Conservation (phyloP, 2,113 vertebrate genomes). For the Ameiurus melas region DNA sequence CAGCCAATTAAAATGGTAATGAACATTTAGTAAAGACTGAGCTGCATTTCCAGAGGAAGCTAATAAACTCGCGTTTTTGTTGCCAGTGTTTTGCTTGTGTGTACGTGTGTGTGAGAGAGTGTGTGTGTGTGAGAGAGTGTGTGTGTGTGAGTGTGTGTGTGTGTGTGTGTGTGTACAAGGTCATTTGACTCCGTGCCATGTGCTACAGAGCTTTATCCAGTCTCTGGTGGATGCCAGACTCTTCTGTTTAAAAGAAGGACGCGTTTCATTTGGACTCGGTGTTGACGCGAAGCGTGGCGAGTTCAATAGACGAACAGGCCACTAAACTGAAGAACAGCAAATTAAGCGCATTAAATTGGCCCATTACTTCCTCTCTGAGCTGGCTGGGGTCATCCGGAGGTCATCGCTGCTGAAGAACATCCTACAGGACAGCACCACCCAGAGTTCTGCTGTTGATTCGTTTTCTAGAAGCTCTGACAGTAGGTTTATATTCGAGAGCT, state of each 20-base stretch:
- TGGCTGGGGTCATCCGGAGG: not conserved
- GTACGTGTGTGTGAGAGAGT: not conserved
- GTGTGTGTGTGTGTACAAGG: constrained; percentile 17
- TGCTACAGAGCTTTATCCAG: not conserved
- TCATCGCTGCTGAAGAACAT: not conserved
- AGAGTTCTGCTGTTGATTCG: not conserved
- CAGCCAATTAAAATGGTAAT: constrained; percentile 65
- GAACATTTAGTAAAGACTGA: constrained; percentile 48
- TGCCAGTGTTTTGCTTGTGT: constrained; percentile 14
- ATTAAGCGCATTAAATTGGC: not conserved
- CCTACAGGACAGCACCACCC: too few relatives aligned
- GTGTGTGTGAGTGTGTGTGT: constrained; percentile 14
- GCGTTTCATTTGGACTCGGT: constrained; percentile 10
- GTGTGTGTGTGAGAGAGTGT: too few relatives aligned
- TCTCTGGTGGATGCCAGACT: constrained; percentile 15
- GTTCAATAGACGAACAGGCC: constrained; percentile 23
- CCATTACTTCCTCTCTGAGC: constrained; percentile 13
- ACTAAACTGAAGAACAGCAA: constrained; percentile 8
- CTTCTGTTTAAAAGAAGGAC: constrained; percentile 9
- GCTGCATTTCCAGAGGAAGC: constrained; percentile 45
- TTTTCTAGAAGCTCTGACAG: not conserved
- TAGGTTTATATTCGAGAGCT: not conserved
- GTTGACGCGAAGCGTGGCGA: constrained; percentile 7
- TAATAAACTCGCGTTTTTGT: constrained; percentile 12
- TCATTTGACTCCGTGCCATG: constrained; percentile 19